Conservation (phyloP, 2,888 invertebrate genomes). For the Matsumyia berberina region DNA sequence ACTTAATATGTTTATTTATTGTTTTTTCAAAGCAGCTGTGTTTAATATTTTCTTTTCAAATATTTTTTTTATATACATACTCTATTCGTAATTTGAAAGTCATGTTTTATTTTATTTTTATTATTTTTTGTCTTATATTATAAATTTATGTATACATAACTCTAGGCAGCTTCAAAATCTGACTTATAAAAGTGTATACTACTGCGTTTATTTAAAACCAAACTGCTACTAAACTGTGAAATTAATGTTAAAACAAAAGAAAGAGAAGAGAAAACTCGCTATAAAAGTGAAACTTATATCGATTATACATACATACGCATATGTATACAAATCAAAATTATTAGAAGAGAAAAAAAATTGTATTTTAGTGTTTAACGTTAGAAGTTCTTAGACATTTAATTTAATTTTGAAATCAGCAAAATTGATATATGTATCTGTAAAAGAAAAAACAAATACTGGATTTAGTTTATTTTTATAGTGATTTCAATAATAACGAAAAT, state of each 20-base stretch:
- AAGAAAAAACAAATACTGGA: slow-evolving; percentile 2
- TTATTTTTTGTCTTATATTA: slow-evolving; percentile 22
- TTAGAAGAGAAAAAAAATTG: slow-evolving; percentile 4
- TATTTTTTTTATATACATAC: slow-evolving; percentile 25
- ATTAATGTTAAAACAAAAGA: slow-evolving; percentile 64
- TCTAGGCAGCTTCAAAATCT: slow-evolving; percentile 45
- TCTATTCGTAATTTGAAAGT: slow-evolving; percentile 59
- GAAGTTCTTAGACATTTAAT: slow-evolving; percentile 26
- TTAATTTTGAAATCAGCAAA: slow-evolving; percentile 3
- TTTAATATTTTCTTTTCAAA: slow-evolving; percentile 40
- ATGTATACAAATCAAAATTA: slow-evolving; percentile 63
- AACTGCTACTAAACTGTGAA: slow-evolving; percentile 58
- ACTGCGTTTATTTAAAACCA: slow-evolving; percentile 15
- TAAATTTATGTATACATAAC: slow-evolving; percentile 37
- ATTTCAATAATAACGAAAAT: slow-evolving; percentile 1
- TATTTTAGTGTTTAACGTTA: slow-evolving; percentile 21
- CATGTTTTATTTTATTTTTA: slow-evolving; percentile 58
- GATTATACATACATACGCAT: slow-evolving; percentile 48
- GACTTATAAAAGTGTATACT: slow-evolving; percentile 21
- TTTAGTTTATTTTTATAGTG: slow-evolving; percentile 9
- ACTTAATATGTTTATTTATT: slow-evolving; percentile 70
- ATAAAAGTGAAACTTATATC: slow-evolving; percentile 26
- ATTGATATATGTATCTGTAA: neutral
- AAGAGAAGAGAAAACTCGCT: slow-evolving; percentile 4
- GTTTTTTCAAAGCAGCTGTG: slow-evolving; percentile 72